Conservation (phyloP, 2,113 vertebrate species). For the Sisor rabdophorus region DNA sequence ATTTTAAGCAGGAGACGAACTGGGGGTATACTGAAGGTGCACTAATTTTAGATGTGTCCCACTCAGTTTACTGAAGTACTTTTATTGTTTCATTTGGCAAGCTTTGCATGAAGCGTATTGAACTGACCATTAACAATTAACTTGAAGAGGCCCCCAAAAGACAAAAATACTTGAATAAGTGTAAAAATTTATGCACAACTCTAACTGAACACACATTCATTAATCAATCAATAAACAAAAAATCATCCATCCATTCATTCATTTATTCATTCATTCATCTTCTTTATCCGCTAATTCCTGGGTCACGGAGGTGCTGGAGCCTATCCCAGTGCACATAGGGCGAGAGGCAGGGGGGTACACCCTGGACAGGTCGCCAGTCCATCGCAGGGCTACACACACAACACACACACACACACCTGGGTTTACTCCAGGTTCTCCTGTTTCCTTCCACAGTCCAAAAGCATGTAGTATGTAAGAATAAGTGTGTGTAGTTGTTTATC, state of each 20-base stretch:
- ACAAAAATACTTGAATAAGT: slow-evolving; percentile 14
- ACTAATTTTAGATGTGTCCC: slow-evolving; percentile 46
- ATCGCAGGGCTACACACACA: too few species aligned
- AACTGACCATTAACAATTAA: slow-evolving; percentile 45
- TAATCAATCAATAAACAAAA: slow-evolving; percentile 16
- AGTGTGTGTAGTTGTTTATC: too few species aligned
- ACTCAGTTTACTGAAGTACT: slow-evolving; percentile 40
- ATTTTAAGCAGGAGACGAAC: slow-evolving; percentile 19
- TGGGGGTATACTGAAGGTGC: slow-evolving; percentile 22
- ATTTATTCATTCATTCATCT: too few species aligned
- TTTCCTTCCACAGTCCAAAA: too few species aligned
- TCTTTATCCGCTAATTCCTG: too few species aligned
- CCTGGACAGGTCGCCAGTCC: too few species aligned
- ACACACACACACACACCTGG: too few species aligned
- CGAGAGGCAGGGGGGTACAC: too few species aligned
- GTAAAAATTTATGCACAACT: background rate
- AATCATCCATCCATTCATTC: background rate
- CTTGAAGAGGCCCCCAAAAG: slow-evolving; percentile 41
- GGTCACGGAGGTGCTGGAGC: too few species aligned
- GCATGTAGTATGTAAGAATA: too few species aligned
- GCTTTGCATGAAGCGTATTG: slow-evolving; percentile 53
- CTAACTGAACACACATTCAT: background rate
- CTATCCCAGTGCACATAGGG: too few species aligned
- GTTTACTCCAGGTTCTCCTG: too few species aligned
- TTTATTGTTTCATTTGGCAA: slow-evolving; percentile 40